These are phyloP conservation scores for Blera fallax DNA, from an alignment of 2,888 invertebrate species.

Conservation along the genomic window DNA sequence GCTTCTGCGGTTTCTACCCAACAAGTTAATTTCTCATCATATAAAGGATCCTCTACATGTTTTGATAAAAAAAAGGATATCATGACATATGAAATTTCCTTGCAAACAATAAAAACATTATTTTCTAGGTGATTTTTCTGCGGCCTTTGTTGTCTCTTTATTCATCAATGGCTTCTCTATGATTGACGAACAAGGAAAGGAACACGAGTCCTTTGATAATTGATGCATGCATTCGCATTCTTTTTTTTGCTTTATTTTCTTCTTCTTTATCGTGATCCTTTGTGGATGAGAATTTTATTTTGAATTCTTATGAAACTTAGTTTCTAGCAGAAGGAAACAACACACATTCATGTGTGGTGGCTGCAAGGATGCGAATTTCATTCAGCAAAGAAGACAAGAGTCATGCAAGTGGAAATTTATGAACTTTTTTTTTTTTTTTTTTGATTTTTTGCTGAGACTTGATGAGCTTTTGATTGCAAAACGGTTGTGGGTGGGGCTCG, in stretches of 20 bases:
- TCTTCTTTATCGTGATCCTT: background rate
- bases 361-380: background rate
- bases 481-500: background rate
- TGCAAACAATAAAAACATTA: background rate
- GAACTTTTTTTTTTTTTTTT: background rate
- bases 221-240: slow-evolving; percentile 43
- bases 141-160: background rate
- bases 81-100: background rate
- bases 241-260: slow-evolving; percentile 10
- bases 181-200: slow-evolving; percentile 10
- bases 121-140: background rate
- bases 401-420: background rate
- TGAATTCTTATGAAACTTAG: background rate
- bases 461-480: background rate
- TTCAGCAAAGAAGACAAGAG: background rate
- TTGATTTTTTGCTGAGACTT: background rate
- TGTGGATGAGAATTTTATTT: background rate
- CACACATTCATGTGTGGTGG: background rate
- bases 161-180: background rate
- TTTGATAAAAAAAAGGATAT: background rate
- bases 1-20: background rate
- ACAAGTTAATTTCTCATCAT: background rate
- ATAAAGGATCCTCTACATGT: background rate
- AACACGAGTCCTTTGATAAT: slow-evolving; percentile 29
- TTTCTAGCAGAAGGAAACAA: background rate